Evolutionary conservation across 2,113 vertebrate species (phyloP).

Genomic region (Aix galericulata): DNA sequence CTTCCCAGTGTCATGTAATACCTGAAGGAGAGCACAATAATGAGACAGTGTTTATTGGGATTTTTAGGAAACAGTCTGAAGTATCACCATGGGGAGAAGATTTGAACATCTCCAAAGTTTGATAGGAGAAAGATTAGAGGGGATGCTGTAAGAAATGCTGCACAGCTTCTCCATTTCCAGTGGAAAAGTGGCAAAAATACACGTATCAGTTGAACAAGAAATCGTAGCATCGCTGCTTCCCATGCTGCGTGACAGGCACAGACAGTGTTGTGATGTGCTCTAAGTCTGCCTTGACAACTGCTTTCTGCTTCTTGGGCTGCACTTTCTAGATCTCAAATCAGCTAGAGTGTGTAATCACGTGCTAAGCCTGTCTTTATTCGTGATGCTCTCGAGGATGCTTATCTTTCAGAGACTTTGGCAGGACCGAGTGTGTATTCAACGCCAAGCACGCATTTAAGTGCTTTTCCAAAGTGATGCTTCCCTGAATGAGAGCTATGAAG

Average conservation of each 20-base stretch:
- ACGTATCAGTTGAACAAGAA: neutral
- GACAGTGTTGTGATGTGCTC: neutral
- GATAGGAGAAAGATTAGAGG: neutral
- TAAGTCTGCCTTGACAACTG: neutral
- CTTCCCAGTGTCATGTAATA: neutral
- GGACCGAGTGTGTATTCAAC: accelerated
- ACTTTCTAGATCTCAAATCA: neutral
- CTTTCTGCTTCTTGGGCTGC: neutral
- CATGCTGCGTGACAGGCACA: neutral
- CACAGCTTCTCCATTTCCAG: neutral
- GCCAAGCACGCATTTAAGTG: accelerated
- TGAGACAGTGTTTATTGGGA: neutral
- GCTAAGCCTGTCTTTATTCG: neutral
- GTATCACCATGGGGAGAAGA: neutral
- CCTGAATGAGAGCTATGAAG: accelerated
- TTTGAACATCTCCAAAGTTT: neutral
- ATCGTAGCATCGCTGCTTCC: neutral
- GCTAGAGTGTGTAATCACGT: neutral
- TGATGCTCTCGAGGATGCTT: neutral
- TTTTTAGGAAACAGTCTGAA: neutral
- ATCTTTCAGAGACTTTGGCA: neutral
- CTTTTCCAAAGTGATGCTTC: neutral
- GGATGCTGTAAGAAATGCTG: neutral
- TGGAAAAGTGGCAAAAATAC: neutral
- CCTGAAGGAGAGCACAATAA: neutral